Base-by-base conservation (phyloP, 2,888 invertebrate species). In the Drosophila imparisetae region DNA sequence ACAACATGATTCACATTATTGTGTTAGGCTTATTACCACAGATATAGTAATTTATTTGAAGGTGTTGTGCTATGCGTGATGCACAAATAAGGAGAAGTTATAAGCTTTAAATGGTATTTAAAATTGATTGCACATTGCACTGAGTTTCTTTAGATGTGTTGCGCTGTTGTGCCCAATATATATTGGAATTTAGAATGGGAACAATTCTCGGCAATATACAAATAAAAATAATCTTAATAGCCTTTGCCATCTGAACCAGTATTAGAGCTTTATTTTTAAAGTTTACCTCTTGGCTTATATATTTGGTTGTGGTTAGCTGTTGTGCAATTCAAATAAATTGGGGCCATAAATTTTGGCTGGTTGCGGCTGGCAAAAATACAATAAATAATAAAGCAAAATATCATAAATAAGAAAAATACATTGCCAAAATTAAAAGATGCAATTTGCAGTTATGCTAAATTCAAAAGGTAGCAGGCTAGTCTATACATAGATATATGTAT, bases 331-430 rank as follows among this genome's bases (percentile, higher is more conserved):
- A 15, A 30, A 30, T n/a, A 54, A 74, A 55, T 58, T 21, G 40
- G 15, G 30, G 11, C 15, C 63, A 69, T 79, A 79, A 79, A 78
- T 79, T 81, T 59, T 59, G 54, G 42, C 7, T 75, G 57, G 45
- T 45, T 24, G 45, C 53, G 55, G 29, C 27, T 34, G 11, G 45
- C 72, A 55, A 84, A 75, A 82, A 82, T 77, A 77, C 69, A 50
- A 85, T 85, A 89, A 85, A 85, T 89, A 87, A 75, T 57, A 38
- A 30, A 60, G 32, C 54, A 81, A 72, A 79, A 77, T 74, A 81
- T 70, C 72, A 87, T 80, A 89, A 83, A 84, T 89, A 83, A 75
- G 45, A 21, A 62, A 62, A 72, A 69, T 48, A 40, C 60, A 27
- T 48, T 55, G 59, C 75, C 69, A 68, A 65, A 69, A 78, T 50